These are phyloP conservation scores for Drymodes brunneopygia DNA, from an alignment of 2,113 vertebrate genomes.

Conservation along the genomic window DNA sequence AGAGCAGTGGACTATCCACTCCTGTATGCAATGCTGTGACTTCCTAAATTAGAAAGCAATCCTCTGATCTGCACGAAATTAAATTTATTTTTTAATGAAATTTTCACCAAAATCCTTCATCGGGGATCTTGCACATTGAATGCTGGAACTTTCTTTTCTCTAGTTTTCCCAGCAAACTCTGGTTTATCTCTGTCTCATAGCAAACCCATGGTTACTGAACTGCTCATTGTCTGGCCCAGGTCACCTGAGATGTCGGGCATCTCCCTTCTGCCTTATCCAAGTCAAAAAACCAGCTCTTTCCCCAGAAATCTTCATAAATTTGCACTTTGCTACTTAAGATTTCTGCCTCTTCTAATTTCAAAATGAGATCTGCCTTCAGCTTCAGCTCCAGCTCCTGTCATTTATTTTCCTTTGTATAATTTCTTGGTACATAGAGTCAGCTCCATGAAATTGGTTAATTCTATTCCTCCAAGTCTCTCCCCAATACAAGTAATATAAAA, in stretches of 20 bases:
- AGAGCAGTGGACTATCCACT: background rate
- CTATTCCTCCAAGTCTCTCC: background rate
- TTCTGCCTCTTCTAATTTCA: background rate
- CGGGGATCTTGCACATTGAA: background rate
- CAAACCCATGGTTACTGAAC: background rate
- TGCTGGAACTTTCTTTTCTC: background rate
- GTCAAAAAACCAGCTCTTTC: background rate
- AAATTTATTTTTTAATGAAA: background rate
- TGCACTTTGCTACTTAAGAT: background rate
- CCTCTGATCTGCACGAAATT: background rate
- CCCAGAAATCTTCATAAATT: background rate
- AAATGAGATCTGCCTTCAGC: background rate
- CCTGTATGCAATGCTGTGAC: background rate
- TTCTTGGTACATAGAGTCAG: background rate
- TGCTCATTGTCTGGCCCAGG: background rate
- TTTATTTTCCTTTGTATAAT: background rate
- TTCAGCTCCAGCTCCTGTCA: background rate
- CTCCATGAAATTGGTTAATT: background rate
- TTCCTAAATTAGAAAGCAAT: slow-evolving; percentile 8
- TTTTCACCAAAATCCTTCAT: background rate
- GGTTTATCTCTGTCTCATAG: background rate
- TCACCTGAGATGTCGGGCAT: background rate
- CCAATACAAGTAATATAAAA: background rate
- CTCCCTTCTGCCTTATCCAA: background rate
- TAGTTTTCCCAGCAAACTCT: background rate